Base-by-base conservation (phyloP, 2,888 invertebrate species). In the Magallana nippona region DNA sequence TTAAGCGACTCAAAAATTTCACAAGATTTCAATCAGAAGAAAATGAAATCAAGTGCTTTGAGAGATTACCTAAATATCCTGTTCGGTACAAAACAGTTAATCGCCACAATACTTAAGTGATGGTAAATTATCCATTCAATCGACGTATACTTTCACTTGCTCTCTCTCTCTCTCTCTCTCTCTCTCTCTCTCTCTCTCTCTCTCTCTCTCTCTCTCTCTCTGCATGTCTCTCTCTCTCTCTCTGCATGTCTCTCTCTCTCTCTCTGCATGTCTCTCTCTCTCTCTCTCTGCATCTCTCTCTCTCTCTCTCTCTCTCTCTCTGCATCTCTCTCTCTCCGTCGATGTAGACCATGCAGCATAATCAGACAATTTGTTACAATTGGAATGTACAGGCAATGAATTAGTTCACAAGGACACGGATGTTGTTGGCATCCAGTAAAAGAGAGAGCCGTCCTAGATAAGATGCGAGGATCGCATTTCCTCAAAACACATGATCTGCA, bases 401-500 rank as follows among this genome's bases (percentile, higher is more conserved):
- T 79, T 79, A 58, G 27, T 79, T 57, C 32, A 79, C 57, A 55
- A 79, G 79, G 22, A 57, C 19, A 55, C 22, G n/a, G 57, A 56
- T 79, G 57, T 79, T 57, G 79, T 79, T 79, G 79, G 79, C 79
- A 57, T 57, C 57, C 57, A 57, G 27, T 57, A 27, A 32, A 44
- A 44, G 44, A 79, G 63, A 57, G 79, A 57, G 57, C 57, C 55
- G 22, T 15, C 56, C 1, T 2, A 57, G 79, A 79, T 79, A 79
- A 79, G 57, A 55, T 79, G 79, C 57, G 32, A 8, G 79, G 22
- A 56, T 79, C 79, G 79, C 57, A 79, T 79, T 79, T 57, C 79
- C 19, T 22, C 55, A 79, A 57, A 79, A 79, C 79, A 79, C 57
- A 79, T 79, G 79, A 79, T 79, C 79, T 57, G 79, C 57, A 57